Percentiles rank a stretch among this genome's conserved stretches.
phyloP scores from a whole-genome alignment of 2,888 invertebrate genomes.

The Aleiodes testaceus region DNA sequence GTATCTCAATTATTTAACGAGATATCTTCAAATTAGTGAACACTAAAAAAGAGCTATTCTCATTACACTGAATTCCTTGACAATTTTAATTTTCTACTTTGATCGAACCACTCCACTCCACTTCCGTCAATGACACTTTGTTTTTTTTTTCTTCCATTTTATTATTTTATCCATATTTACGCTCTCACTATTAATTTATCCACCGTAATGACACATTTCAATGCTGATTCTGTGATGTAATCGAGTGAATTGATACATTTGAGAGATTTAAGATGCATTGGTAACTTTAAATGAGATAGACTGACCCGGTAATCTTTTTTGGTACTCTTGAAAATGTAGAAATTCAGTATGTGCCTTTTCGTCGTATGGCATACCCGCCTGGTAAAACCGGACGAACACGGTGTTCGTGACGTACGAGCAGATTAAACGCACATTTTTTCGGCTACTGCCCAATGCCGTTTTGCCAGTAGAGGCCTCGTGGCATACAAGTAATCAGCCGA shows the following conservation, averaged over 20 bases:
- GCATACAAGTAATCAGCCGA: constrained; percentile 24
- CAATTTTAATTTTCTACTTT: no score
- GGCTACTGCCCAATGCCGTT: constrained; percentile 15
- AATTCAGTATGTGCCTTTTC: constrained; percentile 2
- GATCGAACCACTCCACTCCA: no score
- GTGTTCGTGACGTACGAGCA: constrained; percentile 3
- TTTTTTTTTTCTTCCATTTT: no score
- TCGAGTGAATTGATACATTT: not conserved
- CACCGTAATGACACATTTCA: no score
- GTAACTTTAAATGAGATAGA: not conserved
- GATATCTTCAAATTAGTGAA: no score
- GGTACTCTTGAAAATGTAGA: constrained; percentile 2
- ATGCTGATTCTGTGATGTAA: no score
- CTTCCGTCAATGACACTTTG: no score
- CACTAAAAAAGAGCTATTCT: no score
- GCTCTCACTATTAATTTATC: no score
- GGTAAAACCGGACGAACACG: constrained; percentile 15
- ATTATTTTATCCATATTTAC: no score
- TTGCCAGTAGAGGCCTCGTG: constrained; percentile 15
- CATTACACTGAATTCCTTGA: no score
- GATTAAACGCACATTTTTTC: constrained; percentile 17
- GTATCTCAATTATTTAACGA: no score
- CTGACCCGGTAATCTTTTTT: not conserved
- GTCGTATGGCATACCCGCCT: not conserved
- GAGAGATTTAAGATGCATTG: not conserved